These are phyloP conservation scores for Pheosia gnoma DNA, from an alignment of 2,888 invertebrate species.

Conservation along the genomic window DNA sequence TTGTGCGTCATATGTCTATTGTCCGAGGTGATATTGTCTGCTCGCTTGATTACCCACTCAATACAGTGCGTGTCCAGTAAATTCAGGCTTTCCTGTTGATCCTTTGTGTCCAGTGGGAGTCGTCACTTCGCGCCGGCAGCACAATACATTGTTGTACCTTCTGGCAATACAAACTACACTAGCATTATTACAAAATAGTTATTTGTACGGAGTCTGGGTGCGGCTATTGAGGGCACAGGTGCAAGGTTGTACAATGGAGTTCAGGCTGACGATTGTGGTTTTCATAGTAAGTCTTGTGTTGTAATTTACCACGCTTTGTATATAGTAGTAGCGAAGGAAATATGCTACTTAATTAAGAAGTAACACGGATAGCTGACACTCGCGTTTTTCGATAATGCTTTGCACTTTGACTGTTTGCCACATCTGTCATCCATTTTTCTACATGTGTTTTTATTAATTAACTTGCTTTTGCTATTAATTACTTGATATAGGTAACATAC, in stretches of 20 bases:
- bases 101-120: slow-evolving; percentile 61
- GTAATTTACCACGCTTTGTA: background rate
- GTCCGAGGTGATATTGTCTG: slow-evolving; percentile 52
- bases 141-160: slow-evolving; percentile 27
- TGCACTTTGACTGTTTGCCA: no score
- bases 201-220: slow-evolving; percentile 1
- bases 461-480: no score
- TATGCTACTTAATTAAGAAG: no score
- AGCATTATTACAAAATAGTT: background rate
- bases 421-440: no score
- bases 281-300: slow-evolving; percentile 57
- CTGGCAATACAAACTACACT: background rate
- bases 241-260: slow-evolving; percentile 50
- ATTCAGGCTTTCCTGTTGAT: slow-evolving; percentile 67
- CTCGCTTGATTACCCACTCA: slow-evolving; percentile 47
- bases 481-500: no score
- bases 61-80: slow-evolving; percentile 57
- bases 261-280: slow-evolving; percentile 49
- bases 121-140: slow-evolving; percentile 45
- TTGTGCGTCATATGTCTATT: slow-evolving; percentile 48
- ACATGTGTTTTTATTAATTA: no score
- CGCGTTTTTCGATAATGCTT: no score
- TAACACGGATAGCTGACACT: no score
- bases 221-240: slow-evolving; percentile 1
- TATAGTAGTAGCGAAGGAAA: background rate